Evolutionary conservation across 2,113 vertebrate species (phyloP).

Genomic region (Dromas ardeola): DNA sequence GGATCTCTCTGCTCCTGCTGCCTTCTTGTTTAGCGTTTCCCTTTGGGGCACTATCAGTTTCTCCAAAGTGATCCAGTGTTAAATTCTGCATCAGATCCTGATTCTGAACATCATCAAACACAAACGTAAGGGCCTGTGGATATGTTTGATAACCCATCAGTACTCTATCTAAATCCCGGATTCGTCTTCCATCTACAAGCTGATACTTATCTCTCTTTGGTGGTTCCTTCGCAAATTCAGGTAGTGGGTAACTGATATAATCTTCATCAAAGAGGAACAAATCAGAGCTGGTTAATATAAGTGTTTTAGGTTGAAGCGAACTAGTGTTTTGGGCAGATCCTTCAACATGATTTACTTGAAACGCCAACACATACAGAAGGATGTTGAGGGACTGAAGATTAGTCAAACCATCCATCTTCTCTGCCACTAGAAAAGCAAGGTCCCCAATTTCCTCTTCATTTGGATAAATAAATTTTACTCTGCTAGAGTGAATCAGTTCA

Average conservation of each 20-base stretch:
- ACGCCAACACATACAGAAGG: slow-evolving; percentile 91
- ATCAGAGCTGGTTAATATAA: slow-evolving; percentile 90
- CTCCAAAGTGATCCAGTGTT: slow-evolving; percentile 93
- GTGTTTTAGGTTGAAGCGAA: slow-evolving; percentile 85
- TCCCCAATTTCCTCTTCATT: slow-evolving; percentile 98
- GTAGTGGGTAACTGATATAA: slow-evolving; percentile 93
- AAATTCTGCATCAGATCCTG: slow-evolving; percentile 91
- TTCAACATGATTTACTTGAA: slow-evolving; percentile 80
- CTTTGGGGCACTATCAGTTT: slow-evolving; percentile 30
- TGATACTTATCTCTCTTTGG: slow-evolving; percentile 91
- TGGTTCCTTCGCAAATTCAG: slow-evolving; percentile 95
- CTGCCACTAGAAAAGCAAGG: slow-evolving; percentile 91
- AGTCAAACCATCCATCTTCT: slow-evolving; percentile 80
- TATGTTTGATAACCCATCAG: slow-evolving; percentile 95
- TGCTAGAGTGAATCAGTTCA: slow-evolving; percentile 94
- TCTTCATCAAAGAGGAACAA: slow-evolving; percentile 95
- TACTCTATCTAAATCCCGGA: slow-evolving; percentile 93
- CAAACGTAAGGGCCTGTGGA: slow-evolving; percentile 92
- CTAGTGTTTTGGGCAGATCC: slow-evolving; percentile 45
- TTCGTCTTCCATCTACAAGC: slow-evolving; percentile 87
- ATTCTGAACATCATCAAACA: slow-evolving; percentile 93
- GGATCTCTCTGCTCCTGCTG: slow-evolving; percentile 81
- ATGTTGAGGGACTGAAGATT: slow-evolving; percentile 84
- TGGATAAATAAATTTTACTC: slow-evolving; percentile 95
- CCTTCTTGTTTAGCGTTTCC: slow-evolving; percentile 29